Conservation (phyloP, 2,797 vertebrate species). For the Platalea minor region DNA sequence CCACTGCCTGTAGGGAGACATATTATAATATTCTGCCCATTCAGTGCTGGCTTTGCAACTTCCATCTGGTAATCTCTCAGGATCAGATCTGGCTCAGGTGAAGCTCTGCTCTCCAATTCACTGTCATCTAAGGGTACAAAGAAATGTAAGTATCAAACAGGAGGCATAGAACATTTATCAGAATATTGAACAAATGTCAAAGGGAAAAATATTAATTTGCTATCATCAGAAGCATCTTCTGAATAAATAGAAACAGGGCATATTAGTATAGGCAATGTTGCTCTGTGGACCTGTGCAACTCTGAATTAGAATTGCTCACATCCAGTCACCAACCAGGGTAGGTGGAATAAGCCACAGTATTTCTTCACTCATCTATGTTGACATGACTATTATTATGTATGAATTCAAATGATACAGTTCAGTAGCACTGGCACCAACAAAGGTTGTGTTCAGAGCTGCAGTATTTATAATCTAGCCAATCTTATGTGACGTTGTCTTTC, state of each 20-base stretch:
- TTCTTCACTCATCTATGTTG: not conserved
- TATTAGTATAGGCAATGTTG: not conserved
- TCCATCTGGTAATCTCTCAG: conserved; percentile 93
- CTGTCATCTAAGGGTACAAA: conserved; percentile 69
- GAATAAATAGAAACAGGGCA: not conserved
- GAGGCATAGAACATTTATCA: not conserved
- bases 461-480: not conserved
- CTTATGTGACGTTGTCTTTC: not conserved
- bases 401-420: not conserved
- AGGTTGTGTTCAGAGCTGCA: not conserved
- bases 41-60: conserved; percentile 87
- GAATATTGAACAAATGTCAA: not conserved
- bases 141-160: conserved; percentile 23
- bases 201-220: not conserved
- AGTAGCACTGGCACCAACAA: not conserved
- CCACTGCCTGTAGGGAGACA: conserved; percentile 97
- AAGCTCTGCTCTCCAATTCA: conserved; percentile 50
- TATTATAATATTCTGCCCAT: conserved; percentile 92
- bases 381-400: not conserved
- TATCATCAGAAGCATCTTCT: not conserved
- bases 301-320: not conserved
- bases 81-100: conserved; percentile 75
- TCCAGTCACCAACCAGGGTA: not conserved
- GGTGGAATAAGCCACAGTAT: not conserved
- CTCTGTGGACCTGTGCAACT: not conserved